Base-by-base conservation (phyloP, 2,888 invertebrate species). In the Cataglyphis rosenhaueri region DNA sequence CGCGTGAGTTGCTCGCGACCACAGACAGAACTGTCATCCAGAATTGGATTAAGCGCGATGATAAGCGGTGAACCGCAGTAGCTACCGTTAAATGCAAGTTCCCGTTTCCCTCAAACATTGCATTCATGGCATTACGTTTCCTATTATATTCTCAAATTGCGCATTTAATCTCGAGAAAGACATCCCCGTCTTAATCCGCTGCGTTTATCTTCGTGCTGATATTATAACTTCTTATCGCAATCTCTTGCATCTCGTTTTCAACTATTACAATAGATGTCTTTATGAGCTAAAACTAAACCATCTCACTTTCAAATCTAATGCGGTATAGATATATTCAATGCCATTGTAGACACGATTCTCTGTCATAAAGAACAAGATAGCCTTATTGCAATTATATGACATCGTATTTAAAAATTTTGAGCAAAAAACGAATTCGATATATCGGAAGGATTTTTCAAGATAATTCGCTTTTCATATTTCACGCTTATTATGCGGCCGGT, bases 61-160 rank as follows among this genome's bases (percentile, higher is more conserved):
- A 87, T 86, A 86, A 86, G 83, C 73, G 89, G 84, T 83, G 81
- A 84, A 89, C 89, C 87, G 85, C 88, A 87, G 62, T 38, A 57
- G 70, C 81, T 85, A 88, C 86, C 88, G 87, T 89, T 87, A 85
- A 89, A 83, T 76, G 81, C 64, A 86, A 83, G 73, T 82, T 85
- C 78, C 81, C 59, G 85, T 87, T 87, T 79, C 61, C 73, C 57
- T 64, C 29, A 62, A 70, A 70, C 57, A 29, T 70, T 41, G 41
- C 21, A 25, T 21, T 76, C 65, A 38, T 70, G 48, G 29, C 29
- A 18, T 41, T 68, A 73, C 29, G 52, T 73, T 81, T 74, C 41
- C 81, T 59, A 68, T 83, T 59, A 35, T 12, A 48, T 66, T 59
- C 59, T 81, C 71, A 38, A 41, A 52, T 57, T 65, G 10, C 38